These are phyloP conservation scores for Abrostola triplasia DNA, from an alignment of 2,888 invertebrate genomes.

Conservation along the genomic window DNA sequence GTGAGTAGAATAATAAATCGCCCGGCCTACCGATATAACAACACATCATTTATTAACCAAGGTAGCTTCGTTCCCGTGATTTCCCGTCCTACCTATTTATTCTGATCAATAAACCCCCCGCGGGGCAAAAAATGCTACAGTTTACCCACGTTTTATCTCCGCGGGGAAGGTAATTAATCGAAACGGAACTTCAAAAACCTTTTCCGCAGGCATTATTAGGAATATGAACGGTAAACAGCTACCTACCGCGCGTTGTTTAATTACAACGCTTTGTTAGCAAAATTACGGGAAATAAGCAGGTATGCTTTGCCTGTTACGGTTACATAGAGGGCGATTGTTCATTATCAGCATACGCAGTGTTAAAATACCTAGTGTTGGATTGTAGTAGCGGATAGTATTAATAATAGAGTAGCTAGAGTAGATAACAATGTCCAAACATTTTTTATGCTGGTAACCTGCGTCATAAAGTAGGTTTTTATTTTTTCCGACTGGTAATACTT, in stretches of 20 bases:
- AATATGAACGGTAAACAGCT: constrained; percentile 62
- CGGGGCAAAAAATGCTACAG: constrained; percentile 69
- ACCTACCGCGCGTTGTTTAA: constrained; percentile 36
- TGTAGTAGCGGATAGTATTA: too few relatives aligned
- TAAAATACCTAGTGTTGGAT: too few relatives aligned
- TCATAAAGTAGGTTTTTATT: too few relatives aligned
- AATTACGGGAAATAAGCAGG: constrained; percentile 2
- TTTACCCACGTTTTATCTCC: constrained; percentile 64
- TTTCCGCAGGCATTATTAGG: constrained; percentile 61
- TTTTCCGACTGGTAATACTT: too few relatives aligned
- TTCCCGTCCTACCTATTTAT: constrained; percentile 61
- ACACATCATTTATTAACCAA: constrained; percentile 49
- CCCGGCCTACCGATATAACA: constrained; percentile 38
- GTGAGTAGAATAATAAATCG: constrained; percentile 42
- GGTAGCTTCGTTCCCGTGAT: constrained; percentile 49
- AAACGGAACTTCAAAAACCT: constrained; percentile 71
- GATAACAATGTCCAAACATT: too few relatives aligned
- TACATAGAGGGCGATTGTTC: too few relatives aligned
- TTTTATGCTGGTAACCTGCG: too few relatives aligned
- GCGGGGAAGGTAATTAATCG: constrained; percentile 73
- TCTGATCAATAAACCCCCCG: constrained; percentile 69
- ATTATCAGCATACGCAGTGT: too few relatives aligned
- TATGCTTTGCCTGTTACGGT: background rate
- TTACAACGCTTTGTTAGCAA: constrained; percentile 28
- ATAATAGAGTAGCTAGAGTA: too few relatives aligned